Evolutionary conservation across 2,888 invertebrate genomes (phyloP), one percentile per base, ranked within the genome.

Genomic region (Exephanes ischioxanthus): DNA sequence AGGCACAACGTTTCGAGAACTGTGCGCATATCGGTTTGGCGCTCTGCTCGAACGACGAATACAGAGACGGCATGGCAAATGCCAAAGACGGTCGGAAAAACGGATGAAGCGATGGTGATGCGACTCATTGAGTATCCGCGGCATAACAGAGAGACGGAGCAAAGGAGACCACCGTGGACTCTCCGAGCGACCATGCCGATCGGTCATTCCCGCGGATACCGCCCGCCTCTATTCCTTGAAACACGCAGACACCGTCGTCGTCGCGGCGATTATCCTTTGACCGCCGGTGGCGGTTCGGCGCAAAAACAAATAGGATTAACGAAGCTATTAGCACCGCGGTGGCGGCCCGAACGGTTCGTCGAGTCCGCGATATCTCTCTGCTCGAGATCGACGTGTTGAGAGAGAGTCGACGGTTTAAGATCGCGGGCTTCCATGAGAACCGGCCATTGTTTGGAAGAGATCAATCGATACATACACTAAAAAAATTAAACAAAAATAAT

Each of bases 111-210:
- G 51, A 48, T 53, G 53, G 53, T 48, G 77, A 6, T 68, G 75
- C 83, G 87, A 81, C 86, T 87, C 83, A 88, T 88, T 87, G 78
- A 81, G 22, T 81, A 82, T 84, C 78, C 86, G 80, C 79, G 75
- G 77, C 85, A 77, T 73, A 77, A 53, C 77, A 83, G 71, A 3
- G 7, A 33, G 45, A 48, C 16, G 11, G 68, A 80, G 70, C 58
- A 66, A 58, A 73, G 70, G n/a, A 80, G 37, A 19, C 61, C 66
- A 66, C 61, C 45, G 30, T 11, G 14, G 9, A n/a, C 4, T 19
- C 41, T 22, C 30, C 63, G 58, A 76, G 61, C 55, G 66, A 76
- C 58, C 51, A 67, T 76, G 48, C 70, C 63, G 71, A 81, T 81
- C 70, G 41, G 55, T 71, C 48, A 83, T 77, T 85, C 72, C 63